Conservation (phyloP, 64 coral and sea anemone genomes). For the Montipora cactus region DNA sequence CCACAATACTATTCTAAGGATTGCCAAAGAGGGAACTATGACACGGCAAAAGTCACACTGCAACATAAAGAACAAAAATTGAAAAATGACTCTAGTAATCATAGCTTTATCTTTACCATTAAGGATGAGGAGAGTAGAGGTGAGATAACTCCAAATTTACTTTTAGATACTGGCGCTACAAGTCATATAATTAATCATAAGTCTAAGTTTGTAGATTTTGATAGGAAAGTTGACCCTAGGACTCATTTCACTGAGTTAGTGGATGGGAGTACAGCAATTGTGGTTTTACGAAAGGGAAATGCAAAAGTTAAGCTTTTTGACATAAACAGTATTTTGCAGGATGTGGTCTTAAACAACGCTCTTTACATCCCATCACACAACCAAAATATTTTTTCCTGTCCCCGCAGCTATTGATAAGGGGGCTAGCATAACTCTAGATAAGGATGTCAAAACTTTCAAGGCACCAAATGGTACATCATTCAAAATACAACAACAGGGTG, state of each 20-base stretch:
- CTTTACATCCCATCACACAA: no score
- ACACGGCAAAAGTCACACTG: neutral
- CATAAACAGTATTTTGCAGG: neutral
- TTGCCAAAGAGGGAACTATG: slow-evolving; percentile 11
- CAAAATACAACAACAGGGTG: neutral
- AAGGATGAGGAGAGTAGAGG: slow-evolving; percentile 29
- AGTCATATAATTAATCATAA: slow-evolving; percentile 28
- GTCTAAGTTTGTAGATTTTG: slow-evolving; percentile 44
- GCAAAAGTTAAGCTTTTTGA: slow-evolving; percentile 36
- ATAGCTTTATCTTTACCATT: slow-evolving; percentile 33
- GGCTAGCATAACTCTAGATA: neutral
- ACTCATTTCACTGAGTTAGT: slow-evolving; percentile 32
- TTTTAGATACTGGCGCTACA: slow-evolving; percentile 21
- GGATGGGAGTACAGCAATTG: slow-evolving; percentile 14
- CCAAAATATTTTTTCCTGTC: no score
- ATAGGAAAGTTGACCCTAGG: neutral
- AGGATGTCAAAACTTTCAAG: neutral
- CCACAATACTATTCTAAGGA: slow-evolving; percentile 31
- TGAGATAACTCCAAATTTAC: slow-evolving; percentile 28
- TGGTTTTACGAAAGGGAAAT: neutral
- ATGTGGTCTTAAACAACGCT: neutral
- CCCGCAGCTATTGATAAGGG: no score
- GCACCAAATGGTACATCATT: slow-evolving; percentile 5
- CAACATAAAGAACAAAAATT: neutral
- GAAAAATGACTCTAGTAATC: neutral